Evolutionary conservation across 2,797 vertebrate genomes (phyloP).

Genomic region (Urocyon cinereoargenteus): DNA sequence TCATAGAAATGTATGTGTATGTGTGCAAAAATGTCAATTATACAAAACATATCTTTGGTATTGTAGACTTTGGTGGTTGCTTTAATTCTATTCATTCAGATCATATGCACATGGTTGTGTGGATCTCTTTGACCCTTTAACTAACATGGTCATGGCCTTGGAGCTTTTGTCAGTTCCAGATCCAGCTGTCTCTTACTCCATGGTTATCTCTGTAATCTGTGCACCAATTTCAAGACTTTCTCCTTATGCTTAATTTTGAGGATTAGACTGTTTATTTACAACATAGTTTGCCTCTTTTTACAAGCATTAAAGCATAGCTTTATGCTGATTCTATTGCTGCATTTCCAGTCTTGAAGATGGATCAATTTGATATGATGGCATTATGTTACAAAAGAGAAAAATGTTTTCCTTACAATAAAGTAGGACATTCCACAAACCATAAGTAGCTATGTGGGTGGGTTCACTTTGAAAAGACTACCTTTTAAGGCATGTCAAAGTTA

Average conservation of each 20-base stretch:
- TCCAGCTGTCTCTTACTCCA: conserved; percentile 1
- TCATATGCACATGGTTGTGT: not conserved
- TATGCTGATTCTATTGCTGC: conserved; percentile 43
- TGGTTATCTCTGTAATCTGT: not conserved
- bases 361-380: conserved; percentile 75
- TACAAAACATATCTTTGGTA: not conserved
- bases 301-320: not conserved
- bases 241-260: conserved; percentile 48
- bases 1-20: not conserved
- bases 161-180: conserved; percentile 7
- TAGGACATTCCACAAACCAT: not conserved
- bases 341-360: conserved; percentile 60
- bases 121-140: not conserved
- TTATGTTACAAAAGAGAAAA: conserved; percentile 57
- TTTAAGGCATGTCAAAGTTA: conserved; percentile 51
- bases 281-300: conserved; percentile 69
- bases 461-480: not conserved
- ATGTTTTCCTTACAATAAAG: conserved; percentile 50
- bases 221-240: conserved; percentile 52
- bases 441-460: not conserved
- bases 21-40: not conserved
- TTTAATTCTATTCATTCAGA: not conserved
- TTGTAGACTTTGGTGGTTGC: not conserved
- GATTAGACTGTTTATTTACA: not conserved
- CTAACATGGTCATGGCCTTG: not conserved